These are phyloP conservation scores for Hipparchia semele DNA, from an alignment of 2,888 invertebrate genomes.

Conservation along the genomic window DNA sequence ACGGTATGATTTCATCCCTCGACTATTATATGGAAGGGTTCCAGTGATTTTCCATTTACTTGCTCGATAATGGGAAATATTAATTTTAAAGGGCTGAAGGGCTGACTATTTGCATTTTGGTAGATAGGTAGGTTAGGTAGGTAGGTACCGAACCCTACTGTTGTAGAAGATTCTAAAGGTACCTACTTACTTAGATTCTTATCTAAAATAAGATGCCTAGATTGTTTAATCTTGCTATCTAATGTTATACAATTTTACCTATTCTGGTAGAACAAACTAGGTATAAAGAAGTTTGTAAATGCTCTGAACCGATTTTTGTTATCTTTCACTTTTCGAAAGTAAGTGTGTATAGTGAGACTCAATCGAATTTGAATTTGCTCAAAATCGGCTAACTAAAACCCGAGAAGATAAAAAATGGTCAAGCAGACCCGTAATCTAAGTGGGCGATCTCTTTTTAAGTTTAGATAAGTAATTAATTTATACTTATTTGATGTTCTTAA, in stretches of 20 bases:
- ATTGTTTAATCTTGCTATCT: background rate
- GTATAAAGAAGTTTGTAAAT: too few species aligned
- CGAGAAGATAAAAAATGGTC: background rate
- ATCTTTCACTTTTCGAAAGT: background rate
- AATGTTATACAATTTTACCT: too few species aligned
- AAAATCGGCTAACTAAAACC: background rate
- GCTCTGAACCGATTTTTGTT: background rate
- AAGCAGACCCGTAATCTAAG: background rate
- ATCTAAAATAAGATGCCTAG: background rate
- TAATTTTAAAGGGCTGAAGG: constrained; percentile 48
- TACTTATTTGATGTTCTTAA: too few species aligned
- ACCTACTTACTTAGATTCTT: background rate
- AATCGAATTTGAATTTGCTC: background rate
- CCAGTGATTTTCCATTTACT: constrained; percentile 58
- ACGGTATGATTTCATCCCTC: constrained; percentile 50
- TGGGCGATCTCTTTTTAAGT: background rate
- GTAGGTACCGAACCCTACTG: too few species aligned
- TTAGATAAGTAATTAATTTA: too few species aligned
- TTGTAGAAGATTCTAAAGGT: background rate
- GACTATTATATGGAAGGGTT: constrained; percentile 49
- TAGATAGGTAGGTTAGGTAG: background rate
- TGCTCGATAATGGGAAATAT: constrained; percentile 56
- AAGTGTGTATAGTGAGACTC: background rate
- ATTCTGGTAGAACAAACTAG: too few species aligned
- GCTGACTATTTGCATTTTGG: constrained; percentile 9